Evolutionary conservation across 2,888 invertebrate species (phyloP), one percentile per base, ranked within the genome.

Genomic region (Napeogenes inachia): DNA sequence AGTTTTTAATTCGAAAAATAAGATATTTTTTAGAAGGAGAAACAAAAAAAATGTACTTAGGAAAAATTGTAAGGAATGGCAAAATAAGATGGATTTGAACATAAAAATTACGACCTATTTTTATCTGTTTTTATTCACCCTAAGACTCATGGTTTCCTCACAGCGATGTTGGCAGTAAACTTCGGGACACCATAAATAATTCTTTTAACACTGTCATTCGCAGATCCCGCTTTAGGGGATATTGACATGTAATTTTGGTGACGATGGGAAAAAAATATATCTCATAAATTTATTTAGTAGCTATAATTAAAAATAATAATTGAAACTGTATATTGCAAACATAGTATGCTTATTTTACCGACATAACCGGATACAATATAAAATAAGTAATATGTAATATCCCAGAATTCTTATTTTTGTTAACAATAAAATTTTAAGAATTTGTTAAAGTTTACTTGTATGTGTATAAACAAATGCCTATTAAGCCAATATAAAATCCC

Each of bases 191-290:
- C 74, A 75, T 80, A 79, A 79, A 80, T 74, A 75, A 71, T 72
- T 75, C 71, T 71, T 75, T 74, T 73, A 74, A 72, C 71, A 72
- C 68, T 77, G 80, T 77, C 77, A 79, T 79, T 79, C 75, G 77
- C 79, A 71, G 71, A 76, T 71, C 62, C 65, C 59, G 60, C 66
- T 63, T 58, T 54, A 6, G 13, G 47, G 13, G 30, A 21, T 30
- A 21, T 8, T 10, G 30, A 30, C 12, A 50, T 50, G 21, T 21
- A 30, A 50, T 50, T 21, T 50, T 30, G 50, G 10, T 50, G 50
- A 50, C 30, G 21, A 30, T 30, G n/a, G 30, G 5, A 21, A 13
- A 21, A 50, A 13, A 30, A 50, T 50, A 21, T 50, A 21, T 21
- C 21, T 21, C 21, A 21, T 21, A 21, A 21, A 21, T 21, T 21